Conservation (phyloP, 2,113 vertebrate genomes). For the Fulica atra region DNA sequence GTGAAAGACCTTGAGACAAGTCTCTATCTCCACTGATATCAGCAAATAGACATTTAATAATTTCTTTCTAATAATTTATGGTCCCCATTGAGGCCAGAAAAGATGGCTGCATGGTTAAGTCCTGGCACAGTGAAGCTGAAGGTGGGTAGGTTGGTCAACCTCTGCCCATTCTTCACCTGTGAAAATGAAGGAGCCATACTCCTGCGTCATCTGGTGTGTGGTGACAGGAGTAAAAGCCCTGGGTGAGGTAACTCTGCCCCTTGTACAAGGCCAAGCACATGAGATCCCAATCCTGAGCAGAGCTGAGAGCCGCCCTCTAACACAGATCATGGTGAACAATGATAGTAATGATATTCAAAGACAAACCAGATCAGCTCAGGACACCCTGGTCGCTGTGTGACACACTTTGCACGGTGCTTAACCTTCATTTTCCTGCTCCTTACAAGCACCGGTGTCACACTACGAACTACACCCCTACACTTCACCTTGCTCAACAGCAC, state of each 20-base stretch:
- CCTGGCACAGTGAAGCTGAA: background rate
- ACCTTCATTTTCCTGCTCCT: background rate
- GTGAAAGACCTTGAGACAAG: background rate
- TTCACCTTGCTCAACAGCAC: background rate
- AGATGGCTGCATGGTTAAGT: background rate
- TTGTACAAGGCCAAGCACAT: background rate
- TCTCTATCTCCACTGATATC: background rate
- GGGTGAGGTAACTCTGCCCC: background rate
- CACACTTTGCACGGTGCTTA: background rate
- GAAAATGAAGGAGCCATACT: background rate
- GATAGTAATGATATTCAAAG: background rate
- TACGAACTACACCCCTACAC: background rate
- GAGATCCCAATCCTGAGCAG: background rate
- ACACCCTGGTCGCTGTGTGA: background rate
- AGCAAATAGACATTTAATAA: background rate
- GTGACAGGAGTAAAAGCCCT: background rate
- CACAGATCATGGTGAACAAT: background rate
- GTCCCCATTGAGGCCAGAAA: rapidly evolving
- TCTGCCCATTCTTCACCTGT: background rate
- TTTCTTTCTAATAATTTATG: background rate
- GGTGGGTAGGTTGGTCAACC: background rate
- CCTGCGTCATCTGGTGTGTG: background rate
- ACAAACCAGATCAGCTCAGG: background rate
- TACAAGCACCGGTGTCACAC: rapidly evolving
- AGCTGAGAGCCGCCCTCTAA: background rate